Evolutionary conservation across 2,888 invertebrate genomes (phyloP).

Genomic region (Lasius fuliginosus): DNA sequence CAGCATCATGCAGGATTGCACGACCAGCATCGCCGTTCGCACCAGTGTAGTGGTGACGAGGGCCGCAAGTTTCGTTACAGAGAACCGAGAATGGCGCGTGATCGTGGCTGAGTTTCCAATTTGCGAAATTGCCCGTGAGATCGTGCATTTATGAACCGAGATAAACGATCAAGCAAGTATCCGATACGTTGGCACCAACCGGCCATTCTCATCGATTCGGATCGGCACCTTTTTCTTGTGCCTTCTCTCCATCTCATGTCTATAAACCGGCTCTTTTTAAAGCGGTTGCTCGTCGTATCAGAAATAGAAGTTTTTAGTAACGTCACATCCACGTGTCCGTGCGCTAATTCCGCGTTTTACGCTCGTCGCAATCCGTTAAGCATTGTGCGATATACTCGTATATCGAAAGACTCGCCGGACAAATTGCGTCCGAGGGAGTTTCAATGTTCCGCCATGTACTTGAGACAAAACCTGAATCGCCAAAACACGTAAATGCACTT

Average conservation of each 20-base stretch:
- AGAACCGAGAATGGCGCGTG: conserved; percentile 53
- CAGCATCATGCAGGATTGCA: conserved; percentile 33
- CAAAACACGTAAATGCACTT: conserved; percentile 15
- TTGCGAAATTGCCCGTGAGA: conserved; percentile 81
- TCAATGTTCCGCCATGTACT: background rate
- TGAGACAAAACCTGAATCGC: conserved; percentile 15
- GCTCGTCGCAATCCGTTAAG: conserved; percentile 23
- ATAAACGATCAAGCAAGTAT: conserved; percentile 73
- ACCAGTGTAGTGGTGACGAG: conserved; percentile 19
- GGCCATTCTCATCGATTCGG: background rate
- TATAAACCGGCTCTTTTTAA: conserved; percentile 28
- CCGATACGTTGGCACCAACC: conserved; percentile 51
- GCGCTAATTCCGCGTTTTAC: conserved; percentile 28
- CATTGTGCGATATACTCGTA: background rate
- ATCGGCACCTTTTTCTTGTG: conserved; percentile 22
- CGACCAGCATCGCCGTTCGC: conserved; percentile 8
- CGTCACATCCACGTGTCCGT: conserved; percentile 23
- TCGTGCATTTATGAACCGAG: conserved; percentile 80
- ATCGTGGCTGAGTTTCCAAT: conserved; percentile 77
- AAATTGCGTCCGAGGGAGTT: conserved; percentile 12
- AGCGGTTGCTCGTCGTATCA: background rate
- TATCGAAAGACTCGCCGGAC: conserved; percentile 26
- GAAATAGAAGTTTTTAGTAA: conserved; percentile 13
- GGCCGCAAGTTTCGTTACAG: conserved; percentile 52
- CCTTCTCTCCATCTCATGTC: background rate